A percentile compares a stretch with the other conserved stretches of the same genome.
Evolutionary conservation across 2,888 invertebrate genomes (phyloP).

Genomic region (Epirrita christyi): DNA sequence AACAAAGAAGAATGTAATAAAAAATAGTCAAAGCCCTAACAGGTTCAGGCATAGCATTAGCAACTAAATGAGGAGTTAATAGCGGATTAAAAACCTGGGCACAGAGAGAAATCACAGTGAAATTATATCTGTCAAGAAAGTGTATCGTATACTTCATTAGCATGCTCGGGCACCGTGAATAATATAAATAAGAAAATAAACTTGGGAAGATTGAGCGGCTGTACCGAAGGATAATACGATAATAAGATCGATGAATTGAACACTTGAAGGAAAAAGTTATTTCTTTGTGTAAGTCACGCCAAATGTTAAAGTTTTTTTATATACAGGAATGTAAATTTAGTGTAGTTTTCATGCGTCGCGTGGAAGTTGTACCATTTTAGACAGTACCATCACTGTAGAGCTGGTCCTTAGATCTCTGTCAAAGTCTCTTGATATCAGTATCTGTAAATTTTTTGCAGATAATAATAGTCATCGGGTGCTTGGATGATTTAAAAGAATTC

Average conservation of each 20-base stretch:
- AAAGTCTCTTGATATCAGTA: too few relatives aligned
- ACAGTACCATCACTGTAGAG: too few relatives aligned
- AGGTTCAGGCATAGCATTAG: background rate
- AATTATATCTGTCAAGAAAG: conserved; percentile 42
- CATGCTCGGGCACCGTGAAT: conserved; percentile 38
- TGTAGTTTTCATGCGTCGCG: too few relatives aligned
- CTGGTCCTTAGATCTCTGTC: too few relatives aligned
- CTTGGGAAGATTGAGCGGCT: conserved; percentile 17
- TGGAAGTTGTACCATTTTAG: too few relatives aligned
- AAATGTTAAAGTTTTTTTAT: background rate
- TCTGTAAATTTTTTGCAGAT: too few relatives aligned
- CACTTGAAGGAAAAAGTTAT: background rate
- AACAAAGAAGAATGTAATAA: too few relatives aligned
- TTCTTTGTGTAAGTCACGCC: background rate
- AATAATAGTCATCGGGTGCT: too few relatives aligned
- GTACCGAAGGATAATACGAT: conserved; percentile 2
- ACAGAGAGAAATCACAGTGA: conserved; percentile 38
- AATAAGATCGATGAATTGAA: conserved; percentile 3
- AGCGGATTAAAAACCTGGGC: conserved; percentile 33
- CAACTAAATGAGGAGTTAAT: too few relatives aligned
- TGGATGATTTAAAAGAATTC: too few relatives aligned
- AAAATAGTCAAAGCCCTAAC: too few relatives aligned
- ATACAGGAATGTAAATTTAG: too few relatives aligned
- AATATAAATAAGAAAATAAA: conserved; percentile 33
- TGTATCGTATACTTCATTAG: conserved; percentile 40